phyloP scores from a whole-genome alignment of 30 jellyfish, hydroid and myxozoan genomes.

The Phacellophora camtschatica region DNA sequence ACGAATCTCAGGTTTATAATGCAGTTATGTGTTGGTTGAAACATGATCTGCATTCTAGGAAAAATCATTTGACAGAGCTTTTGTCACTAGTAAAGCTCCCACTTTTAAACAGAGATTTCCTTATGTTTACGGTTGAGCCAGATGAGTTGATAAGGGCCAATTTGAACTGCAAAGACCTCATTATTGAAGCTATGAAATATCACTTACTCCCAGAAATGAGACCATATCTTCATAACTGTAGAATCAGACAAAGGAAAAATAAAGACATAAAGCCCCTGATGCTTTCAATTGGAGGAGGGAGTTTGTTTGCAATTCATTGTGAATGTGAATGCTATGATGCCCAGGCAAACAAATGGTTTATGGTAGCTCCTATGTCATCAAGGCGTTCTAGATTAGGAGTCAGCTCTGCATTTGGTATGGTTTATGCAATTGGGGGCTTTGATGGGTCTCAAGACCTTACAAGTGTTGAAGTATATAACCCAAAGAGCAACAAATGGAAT shows the following conservation, averaged over 20 bases:
- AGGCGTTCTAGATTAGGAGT: conserved; percentile 87
- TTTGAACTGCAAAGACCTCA: conserved; percentile 67
- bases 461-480: conserved; percentile 74
- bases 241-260: conserved; percentile 55
- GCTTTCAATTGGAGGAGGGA: conserved; percentile 90
- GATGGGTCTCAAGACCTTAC: conserved; percentile 88
- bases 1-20: conserved; percentile 65
- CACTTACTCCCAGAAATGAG: conserved; percentile 91
- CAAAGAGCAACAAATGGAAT: conserved; percentile 77
- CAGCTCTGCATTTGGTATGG: conserved; percentile 79
- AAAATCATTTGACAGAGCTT: conserved; percentile 51
- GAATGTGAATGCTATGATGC: conserved; percentile 89
- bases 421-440: conserved; percentile 97
- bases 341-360: conserved; percentile 55
- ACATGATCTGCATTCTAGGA: conserved; percentile 43
- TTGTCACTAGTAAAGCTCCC: conserved; percentile 68
- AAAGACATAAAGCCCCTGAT: conserved; percentile 39
- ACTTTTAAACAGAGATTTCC: conserved; percentile 73
- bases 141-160: conserved; percentile 64
- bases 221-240: conserved; percentile 68
- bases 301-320: conserved; percentile 83
- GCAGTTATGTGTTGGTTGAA: conserved; percentile 81
- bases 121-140: conserved; percentile 89
- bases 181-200: conserved; percentile 90
- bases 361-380: conserved; percentile 75